These are phyloP conservation scores for Arizona elegans DNA, from an alignment of 2,113 vertebrate genomes.

Conservation along the genomic window DNA sequence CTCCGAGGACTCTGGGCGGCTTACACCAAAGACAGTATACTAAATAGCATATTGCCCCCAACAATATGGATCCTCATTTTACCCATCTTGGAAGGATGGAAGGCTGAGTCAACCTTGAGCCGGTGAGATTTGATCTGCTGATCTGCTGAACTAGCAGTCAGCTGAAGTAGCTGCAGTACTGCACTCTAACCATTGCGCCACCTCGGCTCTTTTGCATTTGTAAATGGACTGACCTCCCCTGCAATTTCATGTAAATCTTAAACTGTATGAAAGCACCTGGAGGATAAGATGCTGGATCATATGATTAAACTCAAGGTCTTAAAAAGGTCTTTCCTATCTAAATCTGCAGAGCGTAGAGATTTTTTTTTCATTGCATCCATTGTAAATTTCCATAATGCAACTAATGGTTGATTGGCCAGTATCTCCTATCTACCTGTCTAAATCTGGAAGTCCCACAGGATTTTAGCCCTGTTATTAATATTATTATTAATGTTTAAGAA, in stretches of 20 bases:
- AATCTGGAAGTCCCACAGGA: not conserved
- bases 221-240: not conserved
- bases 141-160: too few relatives aligned
- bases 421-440: not conserved
- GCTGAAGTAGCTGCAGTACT: too few relatives aligned
- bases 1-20: too few relatives aligned
- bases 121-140: too few relatives aligned
- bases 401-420: slow-evolving; percentile 20
- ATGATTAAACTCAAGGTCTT: not conserved
- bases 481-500: not conserved
- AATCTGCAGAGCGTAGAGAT: not conserved
- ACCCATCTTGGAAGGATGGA: too few relatives aligned
- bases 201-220: not conserved
- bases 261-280: not conserved
- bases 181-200: too few relatives aligned
- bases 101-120: too few relatives aligned
- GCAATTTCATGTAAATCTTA: not conserved
- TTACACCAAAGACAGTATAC: too few relatives aligned
- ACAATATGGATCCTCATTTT: too few relatives aligned
- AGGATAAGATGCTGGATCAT: not conserved
- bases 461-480: not conserved
- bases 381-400: slow-evolving; percentile 21
- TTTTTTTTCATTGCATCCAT: not conserved
- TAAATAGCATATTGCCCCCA: too few relatives aligned
- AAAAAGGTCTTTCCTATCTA: not conserved